phyloP scores from a whole-genome alignment of 2,113 vertebrate genomes.

The Pogona vitticeps region DNA sequence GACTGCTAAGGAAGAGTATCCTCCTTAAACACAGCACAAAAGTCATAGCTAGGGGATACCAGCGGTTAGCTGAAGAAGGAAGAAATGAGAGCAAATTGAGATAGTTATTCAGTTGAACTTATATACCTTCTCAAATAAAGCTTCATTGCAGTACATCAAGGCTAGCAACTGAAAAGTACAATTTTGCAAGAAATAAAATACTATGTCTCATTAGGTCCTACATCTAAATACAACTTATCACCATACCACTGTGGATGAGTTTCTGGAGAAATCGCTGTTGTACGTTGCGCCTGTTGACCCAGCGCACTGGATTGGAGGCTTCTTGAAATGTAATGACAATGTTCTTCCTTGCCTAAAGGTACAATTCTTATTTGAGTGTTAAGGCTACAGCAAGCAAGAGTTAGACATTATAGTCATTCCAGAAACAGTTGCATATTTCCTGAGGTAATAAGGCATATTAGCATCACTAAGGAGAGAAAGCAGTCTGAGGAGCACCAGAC shows the following conservation, averaged over 20 bases:
- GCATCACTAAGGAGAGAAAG: not conserved
- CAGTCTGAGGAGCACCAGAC: not conserved
- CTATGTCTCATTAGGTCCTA: slow-evolving; percentile 19
- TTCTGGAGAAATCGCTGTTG: slow-evolving; percentile 45
- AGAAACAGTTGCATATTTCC: not conserved
- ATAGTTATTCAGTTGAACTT: not conserved
- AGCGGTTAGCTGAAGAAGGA: not conserved
- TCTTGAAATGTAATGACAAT: slow-evolving; percentile 66
- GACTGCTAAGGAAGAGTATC: not conserved
- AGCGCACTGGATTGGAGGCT: slow-evolving; percentile 65
- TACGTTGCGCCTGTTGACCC: slow-evolving; percentile 70
- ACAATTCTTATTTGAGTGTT: not conserved
- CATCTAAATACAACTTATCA: slow-evolving; percentile 38
- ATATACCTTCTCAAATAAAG: not conserved
- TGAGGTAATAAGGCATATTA: not conserved
- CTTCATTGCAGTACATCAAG: not conserved
- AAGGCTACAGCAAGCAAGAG: not conserved
- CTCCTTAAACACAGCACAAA: too few species aligned
- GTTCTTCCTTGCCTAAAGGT: slow-evolving; percentile 76
- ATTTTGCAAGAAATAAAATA: not conserved
- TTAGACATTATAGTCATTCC: not conserved
- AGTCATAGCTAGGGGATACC: not conserved
- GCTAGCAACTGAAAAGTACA: not conserved
- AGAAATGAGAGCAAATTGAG: not conserved
- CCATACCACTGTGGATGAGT: not conserved